Conservation (phyloP, 2,797 vertebrate genomes). For the Gephyroberyx darwinii region DNA sequence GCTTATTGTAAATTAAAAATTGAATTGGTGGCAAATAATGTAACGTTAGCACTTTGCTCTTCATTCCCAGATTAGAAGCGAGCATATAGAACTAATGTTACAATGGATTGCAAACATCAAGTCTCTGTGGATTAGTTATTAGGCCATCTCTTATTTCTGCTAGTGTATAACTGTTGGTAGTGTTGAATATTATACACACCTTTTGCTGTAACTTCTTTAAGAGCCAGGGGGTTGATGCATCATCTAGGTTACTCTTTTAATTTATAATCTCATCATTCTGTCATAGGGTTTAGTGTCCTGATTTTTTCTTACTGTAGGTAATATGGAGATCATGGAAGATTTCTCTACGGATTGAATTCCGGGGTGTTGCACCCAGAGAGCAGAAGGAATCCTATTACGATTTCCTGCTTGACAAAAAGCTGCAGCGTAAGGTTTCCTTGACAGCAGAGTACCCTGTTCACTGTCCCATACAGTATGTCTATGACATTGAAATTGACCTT, state of each 20-base stretch:
- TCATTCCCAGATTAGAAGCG: too few relatives aligned
- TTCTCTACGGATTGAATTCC: slow-evolving; percentile 49
- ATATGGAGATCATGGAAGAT: slow-evolving; percentile 70
- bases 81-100: too few relatives aligned
- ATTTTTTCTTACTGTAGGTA: slow-evolving; percentile 58
- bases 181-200: neutral
- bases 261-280: neutral
- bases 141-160: too few relatives aligned
- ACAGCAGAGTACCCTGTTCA: neutral
- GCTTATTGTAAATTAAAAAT: too few relatives aligned
- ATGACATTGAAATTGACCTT: neutral
- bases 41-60: too few relatives aligned
- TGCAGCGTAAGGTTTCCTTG: slow-evolving; percentile 56
- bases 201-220: neutral
- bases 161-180: neutral
- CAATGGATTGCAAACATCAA: too few relatives aligned
- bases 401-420: slow-evolving; percentile 48
- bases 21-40: too few relatives aligned
- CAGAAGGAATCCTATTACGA: slow-evolving; percentile 43
- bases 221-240: neutral
- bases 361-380: slow-evolving; percentile 52
- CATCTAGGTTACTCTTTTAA: neutral
- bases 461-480: neutral
- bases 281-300: slow-evolving; percentile 2
- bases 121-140: too few relatives aligned